A percentile compares a stretch with the other conserved stretches of the same genome.
Evolutionary conservation across 2,113 vertebrate genomes (phyloP).

Genomic region (Mungos mungo): DNA sequence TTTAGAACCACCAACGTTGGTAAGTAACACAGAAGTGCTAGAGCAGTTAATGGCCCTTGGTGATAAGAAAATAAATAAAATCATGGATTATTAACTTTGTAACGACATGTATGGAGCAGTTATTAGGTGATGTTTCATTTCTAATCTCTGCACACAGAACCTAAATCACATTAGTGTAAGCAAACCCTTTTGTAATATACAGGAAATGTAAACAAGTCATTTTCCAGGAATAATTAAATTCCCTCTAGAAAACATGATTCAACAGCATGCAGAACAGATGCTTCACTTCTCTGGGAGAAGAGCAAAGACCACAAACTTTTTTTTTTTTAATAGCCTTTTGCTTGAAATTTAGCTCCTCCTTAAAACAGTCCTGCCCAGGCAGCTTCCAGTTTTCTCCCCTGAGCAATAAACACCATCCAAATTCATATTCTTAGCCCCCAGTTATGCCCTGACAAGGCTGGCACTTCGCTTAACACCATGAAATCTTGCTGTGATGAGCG

Average conservation of each 20-base stretch:
- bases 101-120: neutral
- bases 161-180: neutral
- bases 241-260: slow-evolving; percentile 25
- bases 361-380: neutral
- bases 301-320: neutral
- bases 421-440: neutral
- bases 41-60: neutral
- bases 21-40: neutral
- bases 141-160: neutral
- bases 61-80: slow-evolving; percentile 26
- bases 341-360: slow-evolving; percentile 16
- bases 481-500: neutral
- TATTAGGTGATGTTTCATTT: neutral
- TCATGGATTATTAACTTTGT: neutral
- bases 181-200: neutral
- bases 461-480: slow-evolving; percentile 22
- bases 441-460: neutral
- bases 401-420: neutral
- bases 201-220: slow-evolving; percentile 27
- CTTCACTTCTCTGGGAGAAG: slow-evolving; percentile 26
- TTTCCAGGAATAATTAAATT: slow-evolving; percentile 21
- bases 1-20: neutral
- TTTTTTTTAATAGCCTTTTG: neutral
- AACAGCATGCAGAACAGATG: neutral
- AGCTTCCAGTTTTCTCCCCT: neutral